Evolutionary conservation across 2,113 vertebrate genomes (phyloP).

Genomic region (Ptyas mucosa): DNA sequence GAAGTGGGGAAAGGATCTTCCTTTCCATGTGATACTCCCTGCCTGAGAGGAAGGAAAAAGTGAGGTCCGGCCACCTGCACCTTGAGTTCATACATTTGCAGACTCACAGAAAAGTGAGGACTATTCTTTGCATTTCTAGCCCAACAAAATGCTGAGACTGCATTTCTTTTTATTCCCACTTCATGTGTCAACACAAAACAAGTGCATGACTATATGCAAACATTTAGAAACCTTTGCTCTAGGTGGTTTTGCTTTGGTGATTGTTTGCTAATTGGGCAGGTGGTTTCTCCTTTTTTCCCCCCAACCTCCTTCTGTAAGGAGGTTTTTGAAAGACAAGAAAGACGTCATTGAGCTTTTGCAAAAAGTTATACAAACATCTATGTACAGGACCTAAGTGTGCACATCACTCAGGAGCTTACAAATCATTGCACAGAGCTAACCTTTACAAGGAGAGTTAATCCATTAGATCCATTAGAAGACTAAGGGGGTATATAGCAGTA

Average conservation of each 20-base stretch:
- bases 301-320: neutral
- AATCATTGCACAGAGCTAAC: neutral
- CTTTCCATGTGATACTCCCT: neutral
- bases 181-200: conserved; percentile 6
- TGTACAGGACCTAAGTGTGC: neutral
- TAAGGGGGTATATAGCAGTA: neutral
- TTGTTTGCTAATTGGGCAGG: neutral
- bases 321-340: neutral
- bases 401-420: neutral
- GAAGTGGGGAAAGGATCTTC: too few relatives aligned
- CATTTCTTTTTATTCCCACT: neutral
- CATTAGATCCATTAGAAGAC: neutral
- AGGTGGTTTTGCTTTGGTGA: neutral
- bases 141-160: neutral
- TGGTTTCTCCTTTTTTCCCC: neutral
- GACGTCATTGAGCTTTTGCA: neutral
- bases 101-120: neutral
- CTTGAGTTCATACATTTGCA: neutral
- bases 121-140: neutral
- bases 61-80: neutral
- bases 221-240: conserved; percentile 10
- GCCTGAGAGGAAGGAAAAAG: neutral
- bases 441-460: neutral
- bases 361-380: neutral
- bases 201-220: neutral